A percentile compares a stretch with the other conserved stretches of the same genome.
phyloP scores from a whole-genome alignment of 2,113 vertebrate genomes.

The Fregata magnificens region DNA sequence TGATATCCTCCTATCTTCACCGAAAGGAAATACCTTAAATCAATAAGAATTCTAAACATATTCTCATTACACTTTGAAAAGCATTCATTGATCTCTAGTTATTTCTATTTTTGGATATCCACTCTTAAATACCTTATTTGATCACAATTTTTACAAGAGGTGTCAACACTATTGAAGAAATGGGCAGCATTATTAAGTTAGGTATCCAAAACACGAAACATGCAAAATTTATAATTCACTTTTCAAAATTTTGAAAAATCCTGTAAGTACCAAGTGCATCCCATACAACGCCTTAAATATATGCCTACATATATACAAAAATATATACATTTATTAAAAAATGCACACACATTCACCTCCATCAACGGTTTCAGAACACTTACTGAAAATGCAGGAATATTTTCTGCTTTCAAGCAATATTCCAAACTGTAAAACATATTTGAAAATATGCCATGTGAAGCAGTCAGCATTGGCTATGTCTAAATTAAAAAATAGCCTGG shows the following conservation, averaged over 20 bases:
- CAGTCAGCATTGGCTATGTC: neutral
- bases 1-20: neutral
- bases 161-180: neutral
- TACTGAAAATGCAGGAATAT: neutral
- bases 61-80: neutral
- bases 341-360: no score
- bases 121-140: neutral
- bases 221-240: neutral
- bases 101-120: neutral
- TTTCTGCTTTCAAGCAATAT: neutral
- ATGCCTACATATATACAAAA: neutral
- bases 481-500: neutral
- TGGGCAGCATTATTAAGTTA: neutral
- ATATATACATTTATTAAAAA: neutral
- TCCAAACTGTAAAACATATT: neutral
- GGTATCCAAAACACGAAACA: neutral
- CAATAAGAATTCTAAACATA: neutral
- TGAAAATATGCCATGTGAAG: neutral
- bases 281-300: neutral
- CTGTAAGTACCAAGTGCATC: neutral
- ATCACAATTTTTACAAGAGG: neutral
- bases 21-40: neutral
- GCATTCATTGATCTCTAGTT: neutral
- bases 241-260: neutral
- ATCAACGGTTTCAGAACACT: neutral